Evolutionary conservation across 1,140 invertebrate species (phyloP).

Genomic region (Eueides isabella): DNA sequence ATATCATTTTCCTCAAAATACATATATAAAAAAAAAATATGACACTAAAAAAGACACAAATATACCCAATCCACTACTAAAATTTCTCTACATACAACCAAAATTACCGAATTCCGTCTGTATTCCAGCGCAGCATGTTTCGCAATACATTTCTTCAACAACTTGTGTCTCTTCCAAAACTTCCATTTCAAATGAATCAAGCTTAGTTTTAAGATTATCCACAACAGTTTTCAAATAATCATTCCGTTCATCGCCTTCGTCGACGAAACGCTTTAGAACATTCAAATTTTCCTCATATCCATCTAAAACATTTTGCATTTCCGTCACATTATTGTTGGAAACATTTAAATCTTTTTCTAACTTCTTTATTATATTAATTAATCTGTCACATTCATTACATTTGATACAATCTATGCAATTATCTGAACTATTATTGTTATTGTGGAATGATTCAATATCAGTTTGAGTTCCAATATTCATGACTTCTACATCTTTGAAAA

Average conservation of each 20-base stretch:
- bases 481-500: conserved; percentile 40
- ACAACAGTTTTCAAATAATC: conserved; percentile 48
- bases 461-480: conserved; percentile 44
- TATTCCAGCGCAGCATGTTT: conserved; percentile 37
- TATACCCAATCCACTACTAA: conserved; percentile 6
- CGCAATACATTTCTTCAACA: conserved; percentile 43
- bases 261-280: conserved; percentile 48
- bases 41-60: conserved; percentile 1
- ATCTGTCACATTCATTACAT: conserved; percentile 56
- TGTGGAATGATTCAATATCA: conserved; percentile 27
- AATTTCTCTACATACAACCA: conserved; percentile 16
- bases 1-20: too few species aligned
- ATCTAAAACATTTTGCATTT: conserved; percentile 50
- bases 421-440: conserved; percentile 49
- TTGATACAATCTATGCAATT: conserved; percentile 47
- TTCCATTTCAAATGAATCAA: conserved; percentile 49
- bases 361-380: conserved; percentile 46
- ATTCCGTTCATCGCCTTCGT: conserved; percentile 56
- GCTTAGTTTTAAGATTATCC: conserved; percentile 49
- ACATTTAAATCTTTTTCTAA: conserved; percentile 57
- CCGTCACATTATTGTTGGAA: conserved; percentile 30
- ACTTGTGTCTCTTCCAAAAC: conserved; percentile 46
- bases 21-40: too few species aligned
- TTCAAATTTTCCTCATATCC: conserved; percentile 61
- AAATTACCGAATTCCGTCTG: conserved; percentile 65